These are phyloP conservation scores for Bombus fervidus DNA, from an alignment of 1,140 invertebrate species.

Conservation along the genomic window DNA sequence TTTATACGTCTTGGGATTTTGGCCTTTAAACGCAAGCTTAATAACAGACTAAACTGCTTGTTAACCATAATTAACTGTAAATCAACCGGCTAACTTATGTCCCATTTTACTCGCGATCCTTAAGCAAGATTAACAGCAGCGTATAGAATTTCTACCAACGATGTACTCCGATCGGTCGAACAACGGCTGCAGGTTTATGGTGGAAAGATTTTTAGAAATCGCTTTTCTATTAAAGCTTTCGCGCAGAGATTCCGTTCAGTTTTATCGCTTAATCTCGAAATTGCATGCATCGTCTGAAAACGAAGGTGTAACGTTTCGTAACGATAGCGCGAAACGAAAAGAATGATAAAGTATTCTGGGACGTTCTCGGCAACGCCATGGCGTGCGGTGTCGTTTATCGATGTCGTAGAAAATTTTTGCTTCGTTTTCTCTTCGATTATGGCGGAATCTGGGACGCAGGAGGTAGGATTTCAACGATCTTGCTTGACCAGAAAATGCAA, in stretches of 20 bases:
- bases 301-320: neutral
- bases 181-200: constrained; percentile 49
- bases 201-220: constrained; percentile 6
- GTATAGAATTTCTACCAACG: constrained; percentile 67
- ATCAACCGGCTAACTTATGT: constrained; percentile 63
- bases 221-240: neutral
- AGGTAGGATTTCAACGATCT: constrained; percentile 68
- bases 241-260: neutral
- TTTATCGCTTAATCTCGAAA: neutral
- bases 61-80: constrained; percentile 80
- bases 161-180: constrained; percentile 56
- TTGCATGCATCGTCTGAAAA: neutral
- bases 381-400: neutral
- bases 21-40: constrained; percentile 71
- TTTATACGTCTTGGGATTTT: constrained; percentile 72
- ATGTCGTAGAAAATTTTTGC: constrained; percentile 34
- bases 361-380: neutral
- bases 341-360: neutral
- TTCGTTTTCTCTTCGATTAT: constrained; percentile 52
- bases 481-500: constrained; percentile 74
- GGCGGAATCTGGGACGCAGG: constrained; percentile 63
- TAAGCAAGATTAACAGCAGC: constrained; percentile 68
- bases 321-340: neutral
- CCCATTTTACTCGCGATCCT: neutral
- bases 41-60: constrained; percentile 79